phyloP scores from a whole-genome alignment of 2,113 vertebrate species.

The Alces alces region DNA sequence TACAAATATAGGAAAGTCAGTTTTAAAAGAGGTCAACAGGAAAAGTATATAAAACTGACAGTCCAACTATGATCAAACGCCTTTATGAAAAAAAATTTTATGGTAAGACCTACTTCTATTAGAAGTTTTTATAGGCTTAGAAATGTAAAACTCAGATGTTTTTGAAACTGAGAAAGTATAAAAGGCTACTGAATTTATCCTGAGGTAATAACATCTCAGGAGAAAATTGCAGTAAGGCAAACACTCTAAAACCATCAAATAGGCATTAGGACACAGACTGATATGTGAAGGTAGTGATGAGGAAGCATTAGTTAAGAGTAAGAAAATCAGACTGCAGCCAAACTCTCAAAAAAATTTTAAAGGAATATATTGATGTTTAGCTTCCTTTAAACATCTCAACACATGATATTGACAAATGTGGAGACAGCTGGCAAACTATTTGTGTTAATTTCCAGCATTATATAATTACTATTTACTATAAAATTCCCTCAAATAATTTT shows the following conservation, averaged over 20 bases:
- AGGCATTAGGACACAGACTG: neutral
- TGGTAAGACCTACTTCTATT: neutral
- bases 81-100: neutral
- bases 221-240: neutral
- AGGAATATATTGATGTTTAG: neutral
- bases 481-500: neutral
- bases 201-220: neutral
- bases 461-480: neutral
- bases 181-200: neutral
- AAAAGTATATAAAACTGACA: neutral
- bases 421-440: neutral
- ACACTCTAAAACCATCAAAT: neutral
- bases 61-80: neutral
- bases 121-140: neutral
- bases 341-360: neutral
- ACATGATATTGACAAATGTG: neutral
- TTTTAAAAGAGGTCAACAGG: neutral
- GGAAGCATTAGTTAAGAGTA: neutral
- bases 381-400: neutral
- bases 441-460: neutral
- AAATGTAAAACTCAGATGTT: neutral
- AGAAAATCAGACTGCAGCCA: neutral
- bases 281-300: neutral
- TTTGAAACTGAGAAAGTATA: neutral
- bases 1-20: neutral